Conservation (phyloP, 2,113 vertebrate genomes). For the Ranitomeya imitator region DNA sequence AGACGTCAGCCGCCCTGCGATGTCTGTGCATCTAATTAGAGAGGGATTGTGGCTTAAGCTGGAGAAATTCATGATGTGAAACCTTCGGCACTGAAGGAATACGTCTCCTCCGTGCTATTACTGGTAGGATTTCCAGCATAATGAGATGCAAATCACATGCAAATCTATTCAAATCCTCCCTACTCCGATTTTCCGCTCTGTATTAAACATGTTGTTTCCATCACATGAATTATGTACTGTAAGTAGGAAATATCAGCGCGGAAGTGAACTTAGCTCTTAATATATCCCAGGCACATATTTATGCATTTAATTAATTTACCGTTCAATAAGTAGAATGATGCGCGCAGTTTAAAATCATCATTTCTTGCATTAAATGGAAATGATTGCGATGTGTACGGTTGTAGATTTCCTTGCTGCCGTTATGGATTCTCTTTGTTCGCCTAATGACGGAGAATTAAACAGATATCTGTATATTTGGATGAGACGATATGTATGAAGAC, state of each 20-base stretch:
- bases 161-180: constrained; percentile 30
- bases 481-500: background rate
- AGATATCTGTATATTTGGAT: background rate
- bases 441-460: background rate
- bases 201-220: constrained; percentile 44
- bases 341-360: constrained; percentile 27
- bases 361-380: constrained; percentile 12
- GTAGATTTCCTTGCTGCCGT: background rate
- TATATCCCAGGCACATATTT: constrained; percentile 3
- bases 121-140: background rate
- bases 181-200: constrained; percentile 32
- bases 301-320: constrained; percentile 31
- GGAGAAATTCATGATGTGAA: background rate
- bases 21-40: background rate
- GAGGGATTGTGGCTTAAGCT: background rate
- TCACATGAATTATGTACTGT: constrained; percentile 40
- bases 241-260: constrained; percentile 26
- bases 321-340: constrained; percentile 23
- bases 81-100: too few relatives aligned
- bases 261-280: background rate
- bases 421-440: background rate
- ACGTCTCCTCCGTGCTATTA: background rate
- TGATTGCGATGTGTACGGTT: background rate
- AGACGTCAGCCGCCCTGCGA: too few relatives aligned
- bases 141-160: constrained; percentile 39